phyloP scores from a whole-genome alignment of 2,113 vertebrate genomes.

The Bos indicus region DNA sequence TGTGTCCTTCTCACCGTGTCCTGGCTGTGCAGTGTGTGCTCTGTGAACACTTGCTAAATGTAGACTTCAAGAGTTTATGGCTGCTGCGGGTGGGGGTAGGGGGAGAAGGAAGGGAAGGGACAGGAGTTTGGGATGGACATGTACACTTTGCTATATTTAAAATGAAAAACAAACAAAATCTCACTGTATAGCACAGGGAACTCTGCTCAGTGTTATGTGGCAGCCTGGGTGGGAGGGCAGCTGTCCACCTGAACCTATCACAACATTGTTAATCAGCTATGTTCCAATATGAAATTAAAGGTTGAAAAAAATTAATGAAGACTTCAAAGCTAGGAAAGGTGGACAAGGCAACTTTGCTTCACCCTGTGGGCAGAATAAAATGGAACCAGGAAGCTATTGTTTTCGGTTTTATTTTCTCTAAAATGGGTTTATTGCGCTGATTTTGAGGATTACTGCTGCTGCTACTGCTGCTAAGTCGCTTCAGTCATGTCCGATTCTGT shows the following conservation, averaged over 20 bases:
- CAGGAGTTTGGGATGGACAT: not conserved
- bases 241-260: not conserved
- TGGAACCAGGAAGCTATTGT: not conserved
- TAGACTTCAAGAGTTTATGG: not conserved
- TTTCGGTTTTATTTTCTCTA: conserved; percentile 20
- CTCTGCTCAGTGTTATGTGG: not conserved
- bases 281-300: not conserved
- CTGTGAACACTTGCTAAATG: not conserved
- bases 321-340: not conserved
- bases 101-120: not conserved
- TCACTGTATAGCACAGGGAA: not conserved
- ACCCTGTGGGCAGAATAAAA: not conserved
- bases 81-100: accelerated
- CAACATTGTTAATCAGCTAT: not conserved
- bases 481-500: too few species aligned
- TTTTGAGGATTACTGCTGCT: not conserved
- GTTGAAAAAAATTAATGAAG: not conserved
- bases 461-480: too few species aligned
- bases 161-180: not conserved
- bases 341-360: not conserved
- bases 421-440: not conserved
- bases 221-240: not conserved
- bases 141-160: not conserved
- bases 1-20: not conserved
- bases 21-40: not conserved